Base-by-base conservation (phyloP, 2,888 invertebrate species). In the Lacanobia wlatinum region DNA sequence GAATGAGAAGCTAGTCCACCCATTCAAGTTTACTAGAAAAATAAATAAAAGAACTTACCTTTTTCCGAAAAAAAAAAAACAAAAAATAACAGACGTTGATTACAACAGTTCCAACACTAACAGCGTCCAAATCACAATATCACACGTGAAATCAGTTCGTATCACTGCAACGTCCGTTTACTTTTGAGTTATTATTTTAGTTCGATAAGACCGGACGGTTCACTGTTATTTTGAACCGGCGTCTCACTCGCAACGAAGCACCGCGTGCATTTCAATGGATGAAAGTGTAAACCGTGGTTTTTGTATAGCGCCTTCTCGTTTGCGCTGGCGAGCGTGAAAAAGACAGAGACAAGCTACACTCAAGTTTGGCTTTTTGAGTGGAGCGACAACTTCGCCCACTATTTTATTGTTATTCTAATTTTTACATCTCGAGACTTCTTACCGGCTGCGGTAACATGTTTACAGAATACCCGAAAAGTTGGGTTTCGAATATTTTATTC, bases 211-310 rank as follows among this genome's bases (percentile, higher is more conserved):
- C 90, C 90, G 88, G 90, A 88, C 91, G 87, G 90, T 92, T 93
- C 91, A 91, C 90, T 90, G 91, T 91, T 91, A 92, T 91, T 91
- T 92, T 90, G 90, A 92, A 93, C 92, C 94, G 92, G 94, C 94
- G 93, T 91, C 92, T 94, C 91, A 88, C 90, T 92, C 93, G 90
- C 92, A 87, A 89, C 93, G 93, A 91, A 91, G 94, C 93, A 93
- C 93, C 94, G 95, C 95, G 94, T 95, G 94, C 95, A 94, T 95
- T 94, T 95, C 95, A 93, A 94, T 93, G 92, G 95, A 95, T 95
- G 96, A 95, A 96, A 95, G 96, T 95, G 92, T 95, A 94, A 92
- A 93, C 95, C 92, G 92, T 92, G 94, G 95, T 96, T 95, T 96
- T 96, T 96, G 96, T 96, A 94, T 95, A 94, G 93, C 92, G 92